These are phyloP conservation scores for Tangara arthus DNA, from an alignment of 2,797 vertebrate genomes.

Conservation along the genomic window DNA sequence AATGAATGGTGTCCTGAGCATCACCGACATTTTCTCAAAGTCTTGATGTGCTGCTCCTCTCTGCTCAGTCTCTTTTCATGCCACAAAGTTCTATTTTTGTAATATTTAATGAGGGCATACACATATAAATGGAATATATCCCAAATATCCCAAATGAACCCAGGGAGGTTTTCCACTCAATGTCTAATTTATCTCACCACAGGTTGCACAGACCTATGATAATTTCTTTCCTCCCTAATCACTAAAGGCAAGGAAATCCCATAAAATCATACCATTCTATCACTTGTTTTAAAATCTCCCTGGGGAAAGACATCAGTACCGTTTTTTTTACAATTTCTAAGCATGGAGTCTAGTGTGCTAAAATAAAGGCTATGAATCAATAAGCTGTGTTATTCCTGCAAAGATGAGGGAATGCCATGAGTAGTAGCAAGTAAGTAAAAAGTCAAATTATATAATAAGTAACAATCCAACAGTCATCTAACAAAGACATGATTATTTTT, in stretches of 20 bases:
- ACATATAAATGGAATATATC: neutral
- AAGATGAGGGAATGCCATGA: neutral
- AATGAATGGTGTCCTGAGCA: neutral
- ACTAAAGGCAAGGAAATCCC: neutral
- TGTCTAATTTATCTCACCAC: neutral
- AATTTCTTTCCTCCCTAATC: neutral
- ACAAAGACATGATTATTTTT: neutral
- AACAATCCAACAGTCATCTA: neutral
- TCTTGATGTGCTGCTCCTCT: neutral
- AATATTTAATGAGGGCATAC: slow-evolving; percentile 7
- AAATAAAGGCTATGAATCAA: neutral
- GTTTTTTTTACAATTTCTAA: neutral
- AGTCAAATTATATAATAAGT: neutral
- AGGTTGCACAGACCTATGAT: neutral
- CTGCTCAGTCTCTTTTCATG: neutral
- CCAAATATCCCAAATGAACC: slow-evolving; percentile 1
- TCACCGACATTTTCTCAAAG: neutral
- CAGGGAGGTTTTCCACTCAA: neutral
- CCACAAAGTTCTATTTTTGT: neutral
- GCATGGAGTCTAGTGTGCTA: neutral
- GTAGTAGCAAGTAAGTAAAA: neutral
- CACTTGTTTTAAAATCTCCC: neutral
- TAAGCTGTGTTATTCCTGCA: neutral
- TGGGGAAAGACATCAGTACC: neutral
- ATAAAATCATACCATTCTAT: neutral